Evolutionary conservation across 2,888 invertebrate genomes (phyloP), one percentile per base, ranked within the genome.

Genomic region (Cryptus armator): DNA sequence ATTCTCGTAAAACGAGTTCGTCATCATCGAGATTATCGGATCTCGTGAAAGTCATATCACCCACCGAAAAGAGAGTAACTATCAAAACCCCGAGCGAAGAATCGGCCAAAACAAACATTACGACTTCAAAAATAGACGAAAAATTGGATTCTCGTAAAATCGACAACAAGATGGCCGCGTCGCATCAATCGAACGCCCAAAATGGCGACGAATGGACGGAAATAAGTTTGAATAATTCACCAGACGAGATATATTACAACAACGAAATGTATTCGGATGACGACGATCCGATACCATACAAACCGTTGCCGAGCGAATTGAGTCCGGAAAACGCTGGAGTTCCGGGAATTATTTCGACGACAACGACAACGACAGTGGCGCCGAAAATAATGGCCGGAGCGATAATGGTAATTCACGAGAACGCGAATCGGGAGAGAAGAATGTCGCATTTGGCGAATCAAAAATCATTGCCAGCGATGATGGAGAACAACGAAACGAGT

Each of bases 161-260:
- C 19, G 87, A 88, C 29, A 84, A 86, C n/a, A 87, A 86, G 10
- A 76, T 67, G 43, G 16, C 80, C 46, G 12, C 66, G 68, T 14
- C 67, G 43, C 56, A 19, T 24, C 43, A 89, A 87, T 19, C 83
- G 3, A 48, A 72, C 12, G 83, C 86, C 29, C 91, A 93, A 67
- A 94, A 95, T 74, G 94, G 94, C 0, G 96, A 96, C 88, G 96
- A 96, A 82, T 97, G 96, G 96, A 96, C 96, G 0, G 96, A 96
- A 93, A 96, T 96, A 78, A 96, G 96, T 92, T 93, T 97, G 89
- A 96, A 96, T 85, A 96, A 96, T 91, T 96, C 96, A 24, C 96
- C 96, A 0, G 96, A 96, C 79, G 96, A 96, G 90, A 94, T 95
- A 74, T 95, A 95, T 88, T 95, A 95, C 91, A 95, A 95, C 85